Conservation (phyloP, 1,140 invertebrate species). For the Elysia chlorotica region DNA sequence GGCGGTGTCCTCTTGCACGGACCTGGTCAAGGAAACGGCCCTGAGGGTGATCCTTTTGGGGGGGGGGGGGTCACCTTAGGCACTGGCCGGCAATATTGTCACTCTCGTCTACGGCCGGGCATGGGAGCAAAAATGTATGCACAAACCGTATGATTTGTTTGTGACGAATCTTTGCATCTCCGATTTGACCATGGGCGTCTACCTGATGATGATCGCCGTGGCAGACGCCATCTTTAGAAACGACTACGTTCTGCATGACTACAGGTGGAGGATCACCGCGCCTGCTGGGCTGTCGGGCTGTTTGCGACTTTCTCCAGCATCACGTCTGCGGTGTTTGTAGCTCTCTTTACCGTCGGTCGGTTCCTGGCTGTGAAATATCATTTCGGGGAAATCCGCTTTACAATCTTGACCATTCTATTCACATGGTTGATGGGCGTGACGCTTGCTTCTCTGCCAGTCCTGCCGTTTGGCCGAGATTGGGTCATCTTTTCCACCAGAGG, state of each 20-base stretch:
- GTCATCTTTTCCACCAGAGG: slow-evolving; percentile 23
- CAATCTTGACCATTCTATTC: too few relatives aligned
- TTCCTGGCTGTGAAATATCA: slow-evolving; percentile 34
- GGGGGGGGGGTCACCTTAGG: too few relatives aligned
- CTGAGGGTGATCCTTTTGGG: too few relatives aligned
- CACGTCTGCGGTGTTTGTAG: slow-evolving; percentile 36
- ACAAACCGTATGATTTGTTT: too few relatives aligned
- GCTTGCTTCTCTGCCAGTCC: slow-evolving; percentile 26
- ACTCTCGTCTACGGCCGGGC: too few relatives aligned
- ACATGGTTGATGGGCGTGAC: slow-evolving; percentile 27
- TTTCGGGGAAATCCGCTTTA: slow-evolving; percentile 21
- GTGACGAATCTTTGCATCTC: too few relatives aligned
- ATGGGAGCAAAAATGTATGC: too few relatives aligned
- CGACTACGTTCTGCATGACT: background rate
- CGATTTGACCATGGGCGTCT: background rate
- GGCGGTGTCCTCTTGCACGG: too few relatives aligned
- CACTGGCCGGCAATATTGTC: too few relatives aligned
- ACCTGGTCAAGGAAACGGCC: too few relatives aligned
- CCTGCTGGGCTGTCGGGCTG: background rate
- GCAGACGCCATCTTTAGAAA: background rate
- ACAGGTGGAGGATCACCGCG: background rate
- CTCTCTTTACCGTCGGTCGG: slow-evolving; percentile 35
- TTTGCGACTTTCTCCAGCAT: slow-evolving; percentile 28
- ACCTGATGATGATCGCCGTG: background rate
- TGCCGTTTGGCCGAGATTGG: slow-evolving; percentile 5